Base-by-base conservation (phyloP, 2,797 vertebrate species). In the Acipenser transmontanus region DNA sequence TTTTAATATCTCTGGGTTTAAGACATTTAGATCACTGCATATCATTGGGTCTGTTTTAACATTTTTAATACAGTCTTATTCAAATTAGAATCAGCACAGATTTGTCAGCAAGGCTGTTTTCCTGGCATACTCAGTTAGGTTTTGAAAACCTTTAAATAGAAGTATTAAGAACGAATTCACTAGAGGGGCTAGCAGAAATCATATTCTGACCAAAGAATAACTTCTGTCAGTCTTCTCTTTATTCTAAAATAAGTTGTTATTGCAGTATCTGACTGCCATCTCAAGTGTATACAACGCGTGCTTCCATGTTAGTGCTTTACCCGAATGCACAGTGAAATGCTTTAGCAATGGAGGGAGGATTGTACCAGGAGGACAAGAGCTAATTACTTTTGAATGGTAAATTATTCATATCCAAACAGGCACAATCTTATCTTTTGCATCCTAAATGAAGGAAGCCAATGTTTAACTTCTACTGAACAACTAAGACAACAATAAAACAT, bases 331-430 rank as follows among this genome's bases (percentile, higher is more conserved):
- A 87, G 84, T 82, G 87, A 89, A 88, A 82, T 85, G 84, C 85
- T 84, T 78, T 77, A 83, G 82, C 84, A 78, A 73, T 74, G 76
- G 86, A 84, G 84, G 83, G 84, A 85, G 83, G 87, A 85, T 86
- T 88, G 79, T 84, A 86, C 87, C 87, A 86, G 83, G 80, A 87
- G 85, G 84, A 88, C 80, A 84, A 86, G 85, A 81, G 75, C 85
- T 88, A 87, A 91, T 91, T 90, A 88, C 87, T 89, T 88, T 85
- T 71, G 62, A 71, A 71, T 68, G 59, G 85, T 85, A 80, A 82
- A 83, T 88, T 87, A 88, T 87, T 88, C 85, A 87, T 84, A 82
- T 77, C 79, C 84, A 83, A 85, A 82, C 84, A 85, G 85, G 85
- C 84, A 82, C 85, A 82, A 82, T 85, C 84, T 85, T 68, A 77